Base-by-base conservation (phyloP, 2,113 vertebrate genomes). In the Talpa occidentalis region DNA sequence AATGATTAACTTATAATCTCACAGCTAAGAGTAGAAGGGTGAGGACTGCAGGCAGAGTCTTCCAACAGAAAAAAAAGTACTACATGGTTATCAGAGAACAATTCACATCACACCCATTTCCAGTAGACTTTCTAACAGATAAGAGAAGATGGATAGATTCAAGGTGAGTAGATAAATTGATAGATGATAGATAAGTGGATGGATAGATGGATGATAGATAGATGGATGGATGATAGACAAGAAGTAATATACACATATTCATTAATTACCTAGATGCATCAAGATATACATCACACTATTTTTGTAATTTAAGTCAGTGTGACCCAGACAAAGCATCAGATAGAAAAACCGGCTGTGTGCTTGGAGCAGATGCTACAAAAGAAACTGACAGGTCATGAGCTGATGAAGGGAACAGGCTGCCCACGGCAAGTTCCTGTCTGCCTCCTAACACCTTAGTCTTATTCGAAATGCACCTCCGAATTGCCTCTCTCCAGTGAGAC, bases 231-330 rank as follows among this genome's bases (percentile, higher is more conserved):
- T 22, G 54, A 56, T 56, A 54, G 14, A 77, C 2, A 40, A 44
- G n/a, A 81, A 78, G 32, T 64, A 82, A 88, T 37, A 74, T 6
- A 54, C 16, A 35, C 3, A 60, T 74, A 35, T 24, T 83, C 35
- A 37, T 35, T 77, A 44, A 32, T 47, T 67, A 32, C 26, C 21
- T 47, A 59, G 10, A 64, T 73, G 42, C 35, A 76, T 70, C 26
- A 92, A 90, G 90, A 79, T 66, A 76, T n/a, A n/a, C 14, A 44
- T 94, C 67, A 56, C n/a, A 72, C 30, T 64, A 22, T 47, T 54
- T 64, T 76, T 78, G 40, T 70, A 47, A 62, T 21, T 84, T 90
- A 44, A 52, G n/a, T 79, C 84, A 73, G 17, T 10, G 1, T 83
- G 35, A 87, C 24, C 49, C 69, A 67, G 77, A 59, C 19, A 49